These are phyloP conservation scores for Hylaeus anthracinus DNA, from an alignment of 1,140 invertebrate genomes.

Conservation along the genomic window DNA sequence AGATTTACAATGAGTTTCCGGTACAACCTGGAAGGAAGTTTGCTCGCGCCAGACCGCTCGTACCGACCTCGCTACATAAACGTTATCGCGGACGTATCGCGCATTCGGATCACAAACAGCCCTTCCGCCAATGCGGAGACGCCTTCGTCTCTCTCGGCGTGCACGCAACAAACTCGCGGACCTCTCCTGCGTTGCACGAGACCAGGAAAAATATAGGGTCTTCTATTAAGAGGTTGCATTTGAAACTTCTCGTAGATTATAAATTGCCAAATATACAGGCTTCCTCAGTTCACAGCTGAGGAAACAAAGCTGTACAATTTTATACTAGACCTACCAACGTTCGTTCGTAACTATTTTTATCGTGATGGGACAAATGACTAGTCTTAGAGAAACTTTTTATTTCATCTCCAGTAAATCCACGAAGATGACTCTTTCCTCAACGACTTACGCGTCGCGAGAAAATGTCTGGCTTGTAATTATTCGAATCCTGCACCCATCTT, in stretches of 20 bases:
- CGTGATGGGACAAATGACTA: too few relatives aligned
- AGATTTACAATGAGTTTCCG: slow-evolving; percentile 81
- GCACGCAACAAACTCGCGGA: slow-evolving; percentile 45
- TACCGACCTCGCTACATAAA: slow-evolving; percentile 61
- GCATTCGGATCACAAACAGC: slow-evolving; percentile 67
- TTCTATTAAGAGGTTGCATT: too few relatives aligned
- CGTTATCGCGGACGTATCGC: slow-evolving; percentile 70
- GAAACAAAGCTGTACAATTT: too few relatives aligned
- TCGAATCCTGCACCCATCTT: not conserved
- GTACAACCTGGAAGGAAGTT: slow-evolving; percentile 78
- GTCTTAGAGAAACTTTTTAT: too few relatives aligned
- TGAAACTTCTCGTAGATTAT: too few relatives aligned
- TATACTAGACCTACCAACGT: too few relatives aligned
- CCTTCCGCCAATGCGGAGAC: slow-evolving; percentile 66
- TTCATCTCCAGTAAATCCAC: too few relatives aligned
- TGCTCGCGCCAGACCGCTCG: slow-evolving; percentile 71
- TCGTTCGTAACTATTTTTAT: too few relatives aligned
- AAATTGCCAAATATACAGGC: too few relatives aligned
- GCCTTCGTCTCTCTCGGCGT: slow-evolving; percentile 13
- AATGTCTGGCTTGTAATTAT: not conserved
- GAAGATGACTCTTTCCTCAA: too few relatives aligned
- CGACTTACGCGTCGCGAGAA: not conserved
- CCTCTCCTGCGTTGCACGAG: slow-evolving; percentile 8
- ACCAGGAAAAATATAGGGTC: slow-evolving; percentile 35
- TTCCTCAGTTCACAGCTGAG: too few relatives aligned